Evolutionary conservation across 1,140 invertebrate species (phyloP).

Genomic region (Brachionus sp.): DNA sequence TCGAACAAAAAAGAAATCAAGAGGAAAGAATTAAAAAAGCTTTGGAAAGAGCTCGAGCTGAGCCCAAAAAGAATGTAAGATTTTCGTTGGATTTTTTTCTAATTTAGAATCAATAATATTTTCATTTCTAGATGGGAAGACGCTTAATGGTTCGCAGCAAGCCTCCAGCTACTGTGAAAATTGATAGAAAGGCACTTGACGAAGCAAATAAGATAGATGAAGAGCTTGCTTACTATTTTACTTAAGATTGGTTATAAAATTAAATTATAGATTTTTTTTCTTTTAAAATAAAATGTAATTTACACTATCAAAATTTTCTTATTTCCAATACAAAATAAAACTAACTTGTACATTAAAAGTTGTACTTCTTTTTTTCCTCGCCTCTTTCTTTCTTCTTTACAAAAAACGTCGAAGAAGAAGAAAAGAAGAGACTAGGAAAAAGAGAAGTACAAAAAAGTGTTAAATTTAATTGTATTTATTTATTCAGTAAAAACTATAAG

Average conservation of each 20-base stretch:
- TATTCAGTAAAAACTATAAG: too few species aligned
- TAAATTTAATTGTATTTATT: too few species aligned
- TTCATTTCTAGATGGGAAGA: constrained; percentile 52
- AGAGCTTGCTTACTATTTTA: constrained; percentile 59
- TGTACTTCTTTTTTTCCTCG: too few species aligned
- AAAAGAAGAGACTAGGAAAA: too few species aligned
- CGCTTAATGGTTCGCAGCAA: constrained; percentile 57
- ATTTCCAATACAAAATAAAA: too few species aligned
- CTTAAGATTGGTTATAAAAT: constrained; percentile 31
- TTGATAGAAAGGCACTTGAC: constrained; percentile 55
- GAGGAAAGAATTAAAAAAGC: constrained; percentile 58
- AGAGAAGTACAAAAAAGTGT: too few species aligned
- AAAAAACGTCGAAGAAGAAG: too few species aligned
- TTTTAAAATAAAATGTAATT: too few species aligned
- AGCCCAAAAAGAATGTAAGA: constrained; percentile 59
- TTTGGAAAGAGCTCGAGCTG: constrained; percentile 58
- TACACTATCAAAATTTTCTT: too few species aligned
- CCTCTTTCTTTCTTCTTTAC: too few species aligned
- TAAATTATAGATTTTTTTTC: too few species aligned
- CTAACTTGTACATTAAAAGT: too few species aligned
- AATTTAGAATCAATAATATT: constrained; percentile 39
- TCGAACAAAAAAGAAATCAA: constrained; percentile 56
- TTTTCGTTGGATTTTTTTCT: constrained; percentile 1
- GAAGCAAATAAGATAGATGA: constrained; percentile 56
- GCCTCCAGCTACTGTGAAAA: constrained; percentile 57